Percentiles rank a stretch among this genome's conserved stretches.
Conservation (phyloP, 2,113 vertebrate genomes). For the Edolisoma coerulescens region DNA sequence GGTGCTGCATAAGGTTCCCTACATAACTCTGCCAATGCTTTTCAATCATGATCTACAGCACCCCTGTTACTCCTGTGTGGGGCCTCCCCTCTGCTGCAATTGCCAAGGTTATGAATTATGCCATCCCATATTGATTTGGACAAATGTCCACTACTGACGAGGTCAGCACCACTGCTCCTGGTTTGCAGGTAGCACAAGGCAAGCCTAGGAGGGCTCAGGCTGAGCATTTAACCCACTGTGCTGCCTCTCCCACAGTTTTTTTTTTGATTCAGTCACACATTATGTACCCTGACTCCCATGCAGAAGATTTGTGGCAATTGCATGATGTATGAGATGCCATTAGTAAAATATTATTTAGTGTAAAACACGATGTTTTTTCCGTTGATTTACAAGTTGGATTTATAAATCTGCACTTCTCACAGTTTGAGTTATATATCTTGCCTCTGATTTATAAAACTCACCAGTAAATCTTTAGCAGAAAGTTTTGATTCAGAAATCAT, state of each 20-base stretch:
- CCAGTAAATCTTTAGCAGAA: slow-evolving; percentile 81
- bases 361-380: slow-evolving; percentile 80
- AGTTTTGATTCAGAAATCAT: slow-evolving; percentile 87
- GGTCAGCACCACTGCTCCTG: not conserved
- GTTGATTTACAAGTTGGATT: slow-evolving; percentile 83
- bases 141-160: slow-evolving; percentile 12
- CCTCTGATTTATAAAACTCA: slow-evolving; percentile 83
- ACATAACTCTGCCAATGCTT: slow-evolving; percentile 29
- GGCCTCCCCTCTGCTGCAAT: not conserved
- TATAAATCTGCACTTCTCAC: slow-evolving; percentile 81
- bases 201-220: not conserved
- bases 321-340: slow-evolving; percentile 79
- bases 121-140: not conserved
- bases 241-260: slow-evolving; percentile 12
- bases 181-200: not conserved
- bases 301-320: slow-evolving; percentile 77
- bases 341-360: slow-evolving; percentile 84
- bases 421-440: slow-evolving; percentile 79
- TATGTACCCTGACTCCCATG: slow-evolving; percentile 67
- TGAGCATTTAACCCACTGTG: not conserved
- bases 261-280: slow-evolving; percentile 49
- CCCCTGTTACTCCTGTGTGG: not conserved
- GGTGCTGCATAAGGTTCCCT: slow-evolving; percentile 40
- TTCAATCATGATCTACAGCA: slow-evolving; percentile 16
- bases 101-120: slow-evolving; percentile 14